Percentiles rank a stretch among this genome's conserved stretches.
Evolutionary conservation across 2,797 vertebrate genomes (phyloP).

Genomic region (Pangasius djambal): DNA sequence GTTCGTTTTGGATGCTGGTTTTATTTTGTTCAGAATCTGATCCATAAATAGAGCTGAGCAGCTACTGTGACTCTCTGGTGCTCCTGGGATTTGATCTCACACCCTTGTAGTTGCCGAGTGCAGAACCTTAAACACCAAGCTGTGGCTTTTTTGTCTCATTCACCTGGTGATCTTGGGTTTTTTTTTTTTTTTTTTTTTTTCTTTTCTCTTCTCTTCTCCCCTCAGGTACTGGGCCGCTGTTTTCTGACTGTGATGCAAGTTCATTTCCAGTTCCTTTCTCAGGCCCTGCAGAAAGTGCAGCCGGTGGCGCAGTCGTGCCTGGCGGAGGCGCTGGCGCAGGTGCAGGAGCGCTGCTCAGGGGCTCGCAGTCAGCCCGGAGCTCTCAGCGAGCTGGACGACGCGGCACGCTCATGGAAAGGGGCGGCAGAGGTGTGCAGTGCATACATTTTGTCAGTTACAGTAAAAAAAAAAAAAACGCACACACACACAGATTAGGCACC

Average conservation of each 20-base stretch:
- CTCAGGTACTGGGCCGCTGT: slow-evolving; percentile 93
- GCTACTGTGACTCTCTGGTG: neutral
- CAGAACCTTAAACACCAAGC: neutral
- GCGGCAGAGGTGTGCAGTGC: slow-evolving; percentile 85
- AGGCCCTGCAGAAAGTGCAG: slow-evolving; percentile 96
- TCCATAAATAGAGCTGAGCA: neutral
- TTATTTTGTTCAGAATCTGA: neutral
- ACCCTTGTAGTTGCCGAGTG: neutral
- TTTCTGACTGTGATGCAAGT: slow-evolving; percentile 99
- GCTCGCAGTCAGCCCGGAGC: slow-evolving; percentile 75
- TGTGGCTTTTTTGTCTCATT: neutral
- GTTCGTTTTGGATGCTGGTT: neutral
- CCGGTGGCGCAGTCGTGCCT: slow-evolving; percentile 96
- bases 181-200: neutral
- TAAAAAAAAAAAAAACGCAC: too few species aligned
- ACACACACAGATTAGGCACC: too few species aligned
- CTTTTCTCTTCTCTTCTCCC: neutral
- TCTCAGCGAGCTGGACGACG: slow-evolving; percentile 89
- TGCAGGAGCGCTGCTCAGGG: slow-evolving; percentile 86
- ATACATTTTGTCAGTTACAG: too few species aligned
- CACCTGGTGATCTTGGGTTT: neutral
- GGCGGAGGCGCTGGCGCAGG: slow-evolving; percentile 86
- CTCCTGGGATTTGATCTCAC: neutral
- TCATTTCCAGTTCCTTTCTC: slow-evolving; percentile 98
- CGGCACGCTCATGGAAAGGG: slow-evolving; percentile 91